A percentile compares a stretch with the other conserved stretches of the same genome.
These are phyloP conservation scores for Crotalus tigris DNA, from an alignment of 2,113 vertebrate species.

Conservation along the genomic window DNA sequence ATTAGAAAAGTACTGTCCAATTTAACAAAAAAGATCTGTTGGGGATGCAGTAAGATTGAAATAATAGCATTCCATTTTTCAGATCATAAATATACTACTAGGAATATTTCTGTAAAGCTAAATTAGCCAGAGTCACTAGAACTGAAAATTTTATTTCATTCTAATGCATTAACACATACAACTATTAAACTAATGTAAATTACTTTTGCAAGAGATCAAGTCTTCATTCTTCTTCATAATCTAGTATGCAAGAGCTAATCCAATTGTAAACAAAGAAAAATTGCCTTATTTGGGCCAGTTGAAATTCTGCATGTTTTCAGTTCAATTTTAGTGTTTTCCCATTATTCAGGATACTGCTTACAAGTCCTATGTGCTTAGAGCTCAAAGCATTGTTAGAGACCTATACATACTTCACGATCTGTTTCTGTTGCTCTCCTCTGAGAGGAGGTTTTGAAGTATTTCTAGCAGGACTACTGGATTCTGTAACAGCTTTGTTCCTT, in stretches of 20 bases:
- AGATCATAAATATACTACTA: constrained; percentile 25
- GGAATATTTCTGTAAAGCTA: constrained; percentile 34
- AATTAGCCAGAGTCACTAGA: constrained; percentile 33
- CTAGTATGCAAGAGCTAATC: constrained; percentile 21
- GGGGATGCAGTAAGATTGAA: constrained; percentile 1
- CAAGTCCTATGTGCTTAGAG: no score
- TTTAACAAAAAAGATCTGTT: constrained; percentile 11
- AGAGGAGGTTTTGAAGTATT: no score
- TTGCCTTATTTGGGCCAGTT: not conserved
- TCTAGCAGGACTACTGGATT: no score
- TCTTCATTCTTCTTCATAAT: constrained; percentile 36
- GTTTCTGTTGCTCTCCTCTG: no score
- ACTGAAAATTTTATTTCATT: constrained; percentile 55
- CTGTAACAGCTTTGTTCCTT: no score
- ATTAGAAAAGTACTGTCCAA: constrained; percentile 1
- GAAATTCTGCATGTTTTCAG: not conserved
- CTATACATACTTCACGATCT: no score
- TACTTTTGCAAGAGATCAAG: constrained; percentile 38
- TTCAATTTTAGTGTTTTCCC: not conserved
- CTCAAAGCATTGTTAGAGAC: no score
- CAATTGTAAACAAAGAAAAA: constrained; percentile 20
- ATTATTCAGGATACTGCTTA: no score
- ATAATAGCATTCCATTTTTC: constrained; percentile 17
- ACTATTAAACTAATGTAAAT: constrained; percentile 43
- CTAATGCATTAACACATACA: constrained; percentile 47